Evolutionary conservation across 2,113 vertebrate species (phyloP), one percentile per base, ranked within the genome.

Genomic region (Plecotus auritus): DNA sequence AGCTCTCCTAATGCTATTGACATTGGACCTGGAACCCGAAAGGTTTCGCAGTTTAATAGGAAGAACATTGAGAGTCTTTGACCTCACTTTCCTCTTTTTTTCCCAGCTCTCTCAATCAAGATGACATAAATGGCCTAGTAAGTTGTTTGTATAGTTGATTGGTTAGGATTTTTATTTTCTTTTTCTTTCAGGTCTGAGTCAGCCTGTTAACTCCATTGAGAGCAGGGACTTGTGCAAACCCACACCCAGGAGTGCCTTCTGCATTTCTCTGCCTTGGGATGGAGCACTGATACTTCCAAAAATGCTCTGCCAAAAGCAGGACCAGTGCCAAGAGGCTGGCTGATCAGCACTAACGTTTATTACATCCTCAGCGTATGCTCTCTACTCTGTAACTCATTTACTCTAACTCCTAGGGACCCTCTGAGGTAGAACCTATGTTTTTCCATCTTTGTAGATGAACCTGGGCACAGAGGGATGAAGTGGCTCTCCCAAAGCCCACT

Each of bases 281-380:
- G 56, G 37, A 42, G 35, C 73, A 13, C n/a, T 32, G 3, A 49
- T 14, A 20, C 4, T 49, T 80, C 85, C 14, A 14, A 85, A 35
- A 51, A 6, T n/a, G 16, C 54, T 20, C 2, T 9, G 22, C 66
- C 74, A 28, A 80, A 66, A 45, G 35, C 22, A 54, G 3, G 18
- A 17, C 26, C 32, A 7, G 22, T 4, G 72, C 88, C 1, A 0
- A 45, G 23, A 45, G 30, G 35, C 69, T 30, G 22, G 45, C 45
- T 45, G 56, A 28, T 22, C 8, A 51, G 11, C 22, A 0, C 42
- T 4, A 32, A 5, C 35, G 0, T 3, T 30, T 2, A 30, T 0
- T 42, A 22, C 9, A 10, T 18, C 9, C 64, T 42, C 45, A 17
- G 3, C 4, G n/a, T 49, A 80, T 30, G 64, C 40, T 40, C 35